phyloP scores from a whole-genome alignment of 2,888 invertebrate genomes.

The Drosophila kanekoi region DNA sequence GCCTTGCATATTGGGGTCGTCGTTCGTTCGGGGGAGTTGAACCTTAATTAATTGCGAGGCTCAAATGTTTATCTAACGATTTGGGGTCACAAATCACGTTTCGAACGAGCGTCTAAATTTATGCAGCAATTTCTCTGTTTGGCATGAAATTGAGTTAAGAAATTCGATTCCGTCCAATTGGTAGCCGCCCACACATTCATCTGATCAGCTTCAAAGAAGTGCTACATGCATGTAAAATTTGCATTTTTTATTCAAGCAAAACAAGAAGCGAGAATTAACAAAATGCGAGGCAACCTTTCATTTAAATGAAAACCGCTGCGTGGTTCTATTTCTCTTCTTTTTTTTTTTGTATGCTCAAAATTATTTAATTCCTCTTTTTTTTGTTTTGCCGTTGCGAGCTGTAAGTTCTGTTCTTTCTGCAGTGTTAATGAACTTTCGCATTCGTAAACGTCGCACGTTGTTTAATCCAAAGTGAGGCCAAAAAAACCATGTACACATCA shows the following conservation, averaged over 20 bases:
- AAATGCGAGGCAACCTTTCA: constrained; percentile 38
- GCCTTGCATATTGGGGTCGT: constrained; percentile 54
- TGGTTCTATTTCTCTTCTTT: constrained; percentile 20
- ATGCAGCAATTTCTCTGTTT: constrained; percentile 36
- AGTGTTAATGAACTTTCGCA: constrained; percentile 76
- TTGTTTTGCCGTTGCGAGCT: constrained; percentile 3
- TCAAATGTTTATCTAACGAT: constrained; percentile 18
- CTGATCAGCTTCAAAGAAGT: constrained; percentile 4
- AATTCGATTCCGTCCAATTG: constrained; percentile 39
- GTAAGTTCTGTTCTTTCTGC: constrained; percentile 10
- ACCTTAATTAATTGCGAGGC: constrained; percentile 40
- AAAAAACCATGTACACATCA: constrained; percentile 52
- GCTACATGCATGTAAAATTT: constrained; percentile 44
- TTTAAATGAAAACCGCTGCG: constrained; percentile 57
- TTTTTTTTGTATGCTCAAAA: neutral
- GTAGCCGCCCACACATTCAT: constrained; percentile 45
- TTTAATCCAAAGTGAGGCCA: constrained; percentile 53
- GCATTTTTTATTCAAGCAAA: constrained; percentile 61
- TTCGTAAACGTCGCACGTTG: constrained; percentile 55
- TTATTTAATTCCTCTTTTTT: constrained; percentile 16
- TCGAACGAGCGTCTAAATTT: constrained; percentile 36
- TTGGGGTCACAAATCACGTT: constrained; percentile 28
- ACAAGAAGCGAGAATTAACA: constrained; percentile 11
- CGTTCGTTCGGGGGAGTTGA: constrained; percentile 66
- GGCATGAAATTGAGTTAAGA: constrained; percentile 36